Evolutionary conservation across 2,888 invertebrate genomes (phyloP).

Genomic region (Cistogaster globosa): DNA sequence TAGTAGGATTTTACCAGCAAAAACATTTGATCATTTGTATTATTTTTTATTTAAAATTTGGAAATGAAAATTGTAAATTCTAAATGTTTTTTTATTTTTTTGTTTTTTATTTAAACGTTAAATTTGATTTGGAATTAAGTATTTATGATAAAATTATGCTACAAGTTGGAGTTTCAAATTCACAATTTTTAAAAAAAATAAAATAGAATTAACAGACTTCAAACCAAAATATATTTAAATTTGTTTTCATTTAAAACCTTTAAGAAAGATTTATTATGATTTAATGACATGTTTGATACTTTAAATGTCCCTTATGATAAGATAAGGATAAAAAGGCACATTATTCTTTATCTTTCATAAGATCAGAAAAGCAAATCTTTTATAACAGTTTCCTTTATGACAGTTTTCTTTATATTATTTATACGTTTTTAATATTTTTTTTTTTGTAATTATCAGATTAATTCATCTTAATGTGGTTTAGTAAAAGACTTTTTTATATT

Average conservation of each 20-base stretch:
- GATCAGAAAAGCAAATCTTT: neutral
- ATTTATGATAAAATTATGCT: constrained; percentile 20
- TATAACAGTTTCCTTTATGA: too few relatives aligned
- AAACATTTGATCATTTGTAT: neutral
- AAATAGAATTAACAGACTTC: too few relatives aligned
- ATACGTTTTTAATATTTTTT: too few relatives aligned
- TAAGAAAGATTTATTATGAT: too few relatives aligned
- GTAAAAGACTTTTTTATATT: too few relatives aligned
- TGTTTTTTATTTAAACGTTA: neutral
- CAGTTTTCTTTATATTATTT: too few relatives aligned
- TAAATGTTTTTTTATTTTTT: constrained; percentile 7
- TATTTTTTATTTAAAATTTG: neutral
- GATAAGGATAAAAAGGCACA: constrained; percentile 1
- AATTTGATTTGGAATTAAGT: constrained; percentile 32
- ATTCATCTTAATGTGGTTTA: too few relatives aligned
- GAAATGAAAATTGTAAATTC: constrained; percentile 17
- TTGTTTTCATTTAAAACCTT: neutral
- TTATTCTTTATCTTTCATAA: constrained; percentile 56
- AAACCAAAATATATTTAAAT: neutral
- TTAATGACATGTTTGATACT: too few relatives aligned
- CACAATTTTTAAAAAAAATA: too few relatives aligned
- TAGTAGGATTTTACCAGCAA: neutral
- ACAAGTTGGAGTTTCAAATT: too few relatives aligned
- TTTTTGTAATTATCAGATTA: too few relatives aligned
- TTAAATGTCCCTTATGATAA: too few relatives aligned